Percentiles rank a stretch among this genome's conserved stretches.
These are phyloP conservation scores for Atethmia centrago DNA, from an alignment of 2,888 invertebrate species.

Conservation along the genomic window DNA sequence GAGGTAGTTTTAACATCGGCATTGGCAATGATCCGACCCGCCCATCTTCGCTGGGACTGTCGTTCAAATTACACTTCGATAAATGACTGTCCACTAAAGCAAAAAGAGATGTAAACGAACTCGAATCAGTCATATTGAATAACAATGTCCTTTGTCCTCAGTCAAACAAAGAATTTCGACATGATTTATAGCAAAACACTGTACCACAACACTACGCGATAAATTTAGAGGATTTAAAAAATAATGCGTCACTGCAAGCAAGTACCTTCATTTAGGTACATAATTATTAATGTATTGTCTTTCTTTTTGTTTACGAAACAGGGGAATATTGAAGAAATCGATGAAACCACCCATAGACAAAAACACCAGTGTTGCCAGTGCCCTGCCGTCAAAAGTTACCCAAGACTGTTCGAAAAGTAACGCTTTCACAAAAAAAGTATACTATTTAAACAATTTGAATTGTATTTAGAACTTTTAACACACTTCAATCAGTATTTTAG, in stretches of 20 bases:
- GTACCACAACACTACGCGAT: slow-evolving; percentile 13
- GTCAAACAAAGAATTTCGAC: slow-evolving; percentile 21
- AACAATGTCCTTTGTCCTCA: slow-evolving; percentile 42
- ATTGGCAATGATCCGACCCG: slow-evolving; percentile 57
- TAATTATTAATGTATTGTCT: not conserved
- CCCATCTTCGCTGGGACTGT: slow-evolving; percentile 64
- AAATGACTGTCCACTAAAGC: slow-evolving; percentile 84
- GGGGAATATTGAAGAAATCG: slow-evolving; percentile 10
- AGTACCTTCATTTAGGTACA: not conserved
- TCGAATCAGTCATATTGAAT: slow-evolving; percentile 79
- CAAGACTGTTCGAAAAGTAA: too few species aligned
- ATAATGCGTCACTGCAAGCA: slow-evolving; percentile 18
- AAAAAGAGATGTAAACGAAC: slow-evolving; percentile 81
- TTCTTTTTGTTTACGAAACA: slow-evolving; percentile 55
- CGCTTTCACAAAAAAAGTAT: too few species aligned
- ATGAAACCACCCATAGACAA: not conserved
- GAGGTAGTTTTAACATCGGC: slow-evolving; percentile 50
- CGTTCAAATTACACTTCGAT: slow-evolving; percentile 79
- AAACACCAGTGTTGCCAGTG: too few species aligned
- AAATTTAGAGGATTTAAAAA: slow-evolving; percentile 11
- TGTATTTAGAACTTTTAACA: too few species aligned
- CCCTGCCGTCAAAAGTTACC: too few species aligned
- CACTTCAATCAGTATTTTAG: too few species aligned
- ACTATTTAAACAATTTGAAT: too few species aligned
- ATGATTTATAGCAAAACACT: slow-evolving; percentile 16